Conservation (phyloP, 2,888 invertebrate genomes). For the Hyles lineata region DNA sequence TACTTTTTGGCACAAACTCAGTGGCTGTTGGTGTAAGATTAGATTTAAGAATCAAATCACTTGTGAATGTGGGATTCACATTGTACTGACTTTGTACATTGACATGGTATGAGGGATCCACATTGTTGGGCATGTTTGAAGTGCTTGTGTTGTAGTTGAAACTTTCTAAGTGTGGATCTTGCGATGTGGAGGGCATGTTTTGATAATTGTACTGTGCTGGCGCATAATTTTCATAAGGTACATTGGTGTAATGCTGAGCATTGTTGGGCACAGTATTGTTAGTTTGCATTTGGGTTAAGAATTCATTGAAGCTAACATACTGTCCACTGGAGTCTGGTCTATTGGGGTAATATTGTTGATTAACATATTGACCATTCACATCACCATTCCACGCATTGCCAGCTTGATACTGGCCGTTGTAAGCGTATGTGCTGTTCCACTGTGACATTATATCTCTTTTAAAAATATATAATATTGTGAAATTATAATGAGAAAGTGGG, state of each 20-base stretch:
- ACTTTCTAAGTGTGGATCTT: constrained; percentile 57
- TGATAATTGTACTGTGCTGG: constrained; percentile 67
- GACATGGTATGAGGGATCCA: constrained; percentile 52
- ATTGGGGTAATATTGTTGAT: constrained; percentile 67
- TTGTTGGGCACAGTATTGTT: constrained; percentile 54
- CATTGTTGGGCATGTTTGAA: constrained; percentile 52
- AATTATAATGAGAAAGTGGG: constrained; percentile 48
- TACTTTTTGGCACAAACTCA: constrained; percentile 84
- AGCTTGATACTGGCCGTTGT: constrained; percentile 71
- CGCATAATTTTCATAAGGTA: constrained; percentile 68
- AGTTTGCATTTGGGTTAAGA: constrained; percentile 73
- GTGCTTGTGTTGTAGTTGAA: constrained; percentile 59
- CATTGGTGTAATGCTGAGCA: constrained; percentile 58
- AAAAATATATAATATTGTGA: constrained; percentile 51
- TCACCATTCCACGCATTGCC: constrained; percentile 68
- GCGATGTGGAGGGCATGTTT: constrained; percentile 62
- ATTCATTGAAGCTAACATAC: constrained; percentile 78
- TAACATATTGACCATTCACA: constrained; percentile 64
- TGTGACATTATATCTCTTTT: constrained; percentile 69
- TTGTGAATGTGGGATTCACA: constrained; percentile 56
- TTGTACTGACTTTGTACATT: constrained; percentile 58
- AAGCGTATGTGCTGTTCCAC: constrained; percentile 77
- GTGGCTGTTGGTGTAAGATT: constrained; percentile 84
- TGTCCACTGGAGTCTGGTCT: constrained; percentile 66
- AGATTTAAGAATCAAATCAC: constrained; percentile 74